Evolutionary conservation across 2,888 invertebrate genomes (phyloP).

Genomic region (Leucoptera coffeella): DNA sequence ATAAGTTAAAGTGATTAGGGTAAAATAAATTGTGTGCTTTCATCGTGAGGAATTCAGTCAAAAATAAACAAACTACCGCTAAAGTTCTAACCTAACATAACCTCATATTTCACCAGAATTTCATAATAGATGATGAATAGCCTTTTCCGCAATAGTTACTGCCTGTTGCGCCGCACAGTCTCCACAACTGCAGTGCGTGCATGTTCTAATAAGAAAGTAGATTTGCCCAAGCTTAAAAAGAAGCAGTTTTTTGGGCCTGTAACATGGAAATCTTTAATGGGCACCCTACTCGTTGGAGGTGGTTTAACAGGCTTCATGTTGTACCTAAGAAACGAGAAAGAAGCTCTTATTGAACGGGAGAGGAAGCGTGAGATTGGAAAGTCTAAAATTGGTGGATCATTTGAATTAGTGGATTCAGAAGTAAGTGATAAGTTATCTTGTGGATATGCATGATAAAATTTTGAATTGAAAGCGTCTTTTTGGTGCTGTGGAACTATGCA

Average conservation of each 20-base stretch:
- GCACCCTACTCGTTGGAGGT: constrained; percentile 61
- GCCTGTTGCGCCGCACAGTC: constrained; percentile 17
- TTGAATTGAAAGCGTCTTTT: too few species aligned
- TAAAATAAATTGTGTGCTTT: too few species aligned
- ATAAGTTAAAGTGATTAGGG: too few species aligned
- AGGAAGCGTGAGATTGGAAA: constrained; percentile 80
- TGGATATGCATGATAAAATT: too few species aligned
- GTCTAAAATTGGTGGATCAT: constrained; percentile 88
- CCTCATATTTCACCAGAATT: too few species aligned
- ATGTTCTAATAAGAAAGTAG: constrained; percentile 17
- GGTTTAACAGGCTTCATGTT: constrained; percentile 65
- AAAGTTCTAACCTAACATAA: too few species aligned
- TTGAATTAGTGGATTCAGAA: constrained; percentile 74
- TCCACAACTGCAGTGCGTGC: constrained; percentile 21
- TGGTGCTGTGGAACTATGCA: too few species aligned
- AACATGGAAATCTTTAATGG: constrained; percentile 73
- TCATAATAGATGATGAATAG: too few species aligned
- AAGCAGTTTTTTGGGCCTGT: constrained; percentile 55
- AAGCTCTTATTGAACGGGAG: constrained; percentile 64
- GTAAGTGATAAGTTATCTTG: too few species aligned
- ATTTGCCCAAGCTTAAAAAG: constrained; percentile 15
- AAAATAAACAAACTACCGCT: too few species aligned
- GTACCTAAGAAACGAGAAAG: constrained; percentile 77
- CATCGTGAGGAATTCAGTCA: too few species aligned
- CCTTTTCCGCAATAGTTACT: constrained; percentile 17